These are phyloP conservation scores for Podarcis siculus DNA, from an alignment of 2,797 vertebrate genomes.

Conservation along the genomic window DNA sequence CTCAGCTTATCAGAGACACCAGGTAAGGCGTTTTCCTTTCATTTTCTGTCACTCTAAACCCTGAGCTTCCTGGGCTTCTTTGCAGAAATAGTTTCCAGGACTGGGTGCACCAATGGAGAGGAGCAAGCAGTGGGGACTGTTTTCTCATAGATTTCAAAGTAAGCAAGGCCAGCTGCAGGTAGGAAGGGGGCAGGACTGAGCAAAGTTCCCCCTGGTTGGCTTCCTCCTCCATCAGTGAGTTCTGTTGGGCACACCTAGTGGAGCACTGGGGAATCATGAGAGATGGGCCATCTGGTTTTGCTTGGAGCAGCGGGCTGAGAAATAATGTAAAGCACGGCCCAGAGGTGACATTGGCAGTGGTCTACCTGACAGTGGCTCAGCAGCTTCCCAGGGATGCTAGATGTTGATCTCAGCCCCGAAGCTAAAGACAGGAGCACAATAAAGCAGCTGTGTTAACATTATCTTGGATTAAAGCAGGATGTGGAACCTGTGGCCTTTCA, in stretches of 20 bases:
- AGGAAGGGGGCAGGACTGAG: neutral
- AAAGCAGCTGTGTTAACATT: neutral
- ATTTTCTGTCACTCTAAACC: neutral
- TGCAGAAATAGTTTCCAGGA: neutral
- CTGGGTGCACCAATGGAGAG: neutral
- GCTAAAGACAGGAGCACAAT: neutral
- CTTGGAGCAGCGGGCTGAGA: neutral
- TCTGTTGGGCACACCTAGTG: neutral
- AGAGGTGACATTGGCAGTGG: neutral
- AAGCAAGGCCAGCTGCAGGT: neutral
- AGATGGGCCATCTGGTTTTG: neutral
- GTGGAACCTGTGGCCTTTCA: neutral
- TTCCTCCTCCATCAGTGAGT: neutral
- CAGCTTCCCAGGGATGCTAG: neutral
- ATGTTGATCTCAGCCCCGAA: neutral
- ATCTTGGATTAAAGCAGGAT: neutral
- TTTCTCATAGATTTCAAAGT: neutral
- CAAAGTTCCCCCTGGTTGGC: neutral
- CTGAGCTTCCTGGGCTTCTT: constrained; percentile 22
- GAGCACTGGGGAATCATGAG: neutral
- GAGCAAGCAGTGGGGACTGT: neutral
- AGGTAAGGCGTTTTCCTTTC: constrained; percentile 79
- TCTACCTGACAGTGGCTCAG: neutral
- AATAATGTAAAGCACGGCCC: neutral
- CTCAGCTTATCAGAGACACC: constrained; percentile 97